Percentiles rank a stretch among this genome's conserved stretches.
These are phyloP conservation scores for Archips crataeganus DNA, from an alignment of 2,888 invertebrate genomes.

Conservation along the genomic window DNA sequence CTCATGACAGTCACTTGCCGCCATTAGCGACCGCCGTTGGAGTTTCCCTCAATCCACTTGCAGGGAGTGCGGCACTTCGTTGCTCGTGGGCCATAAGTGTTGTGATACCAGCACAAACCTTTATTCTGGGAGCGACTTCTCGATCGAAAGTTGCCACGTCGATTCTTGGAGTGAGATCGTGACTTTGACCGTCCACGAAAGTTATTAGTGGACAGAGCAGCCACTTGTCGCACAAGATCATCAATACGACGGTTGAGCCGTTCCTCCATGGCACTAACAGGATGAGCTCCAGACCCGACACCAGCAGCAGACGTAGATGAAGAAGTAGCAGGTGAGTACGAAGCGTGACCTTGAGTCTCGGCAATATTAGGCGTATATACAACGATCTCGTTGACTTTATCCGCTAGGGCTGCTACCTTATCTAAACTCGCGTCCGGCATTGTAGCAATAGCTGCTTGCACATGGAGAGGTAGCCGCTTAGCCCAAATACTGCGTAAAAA, in stretches of 20 bases:
- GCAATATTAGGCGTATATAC: not conserved
- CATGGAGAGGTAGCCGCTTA: slow-evolving; percentile 7
- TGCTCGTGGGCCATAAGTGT: not conserved
- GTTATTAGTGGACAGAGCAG: too few species aligned
- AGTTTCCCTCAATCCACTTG: slow-evolving; percentile 6
- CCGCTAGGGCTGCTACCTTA: slow-evolving; percentile 10
- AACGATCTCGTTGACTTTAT: not conserved
- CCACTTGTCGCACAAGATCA: too few species aligned
- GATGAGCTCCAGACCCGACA: not conserved
- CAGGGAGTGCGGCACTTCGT: slow-evolving; percentile 9
- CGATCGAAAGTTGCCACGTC: not conserved
- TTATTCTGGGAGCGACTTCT: not conserved
- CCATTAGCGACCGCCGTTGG: slow-evolving; percentile 11
- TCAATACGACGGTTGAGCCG: slow-evolving; percentile 10
- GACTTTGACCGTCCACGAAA: slow-evolving; percentile 4
- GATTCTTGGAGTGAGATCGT: not conserved
- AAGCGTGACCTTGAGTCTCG: not conserved
- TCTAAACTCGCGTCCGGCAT: slow-evolving; percentile 10
- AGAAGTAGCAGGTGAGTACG: not conserved
- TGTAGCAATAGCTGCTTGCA: slow-evolving; percentile 13
- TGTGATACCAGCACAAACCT: slow-evolving; percentile 8
- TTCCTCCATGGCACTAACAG: slow-evolving; percentile 4
- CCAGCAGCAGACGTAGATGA: not conserved
- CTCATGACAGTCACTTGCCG: slow-evolving; percentile 6
- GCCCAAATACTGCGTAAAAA: too few species aligned